Evolutionary conservation across 2,797 vertebrate species (phyloP).

Genomic region (Platyrinchus mystaceus): DNA sequence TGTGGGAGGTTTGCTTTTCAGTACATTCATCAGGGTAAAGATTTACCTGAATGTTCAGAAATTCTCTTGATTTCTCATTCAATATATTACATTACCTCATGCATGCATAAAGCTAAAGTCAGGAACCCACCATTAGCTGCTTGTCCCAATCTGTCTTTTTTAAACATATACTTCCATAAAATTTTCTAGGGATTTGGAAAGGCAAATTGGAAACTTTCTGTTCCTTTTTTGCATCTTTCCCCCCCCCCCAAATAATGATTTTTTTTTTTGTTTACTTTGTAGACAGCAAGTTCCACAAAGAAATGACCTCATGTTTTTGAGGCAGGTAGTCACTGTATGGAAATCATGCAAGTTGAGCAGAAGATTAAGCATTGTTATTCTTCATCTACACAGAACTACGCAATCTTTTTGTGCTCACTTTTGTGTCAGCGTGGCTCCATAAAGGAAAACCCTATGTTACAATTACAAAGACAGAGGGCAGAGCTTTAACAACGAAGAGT

Average conservation of each 20-base stretch:
- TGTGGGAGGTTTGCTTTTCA: not conserved
- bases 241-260: accelerated
- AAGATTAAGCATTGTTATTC: not conserved
- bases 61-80: not conserved
- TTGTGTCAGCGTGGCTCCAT: not conserved
- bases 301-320: not conserved
- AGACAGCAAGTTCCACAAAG: not conserved
- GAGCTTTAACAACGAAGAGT: not conserved
- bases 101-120: not conserved
- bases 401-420: not conserved
- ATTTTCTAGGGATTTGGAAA: not conserved
- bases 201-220: not conserved
- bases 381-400: not conserved
- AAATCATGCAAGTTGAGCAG: not conserved
- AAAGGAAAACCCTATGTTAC: not conserved
- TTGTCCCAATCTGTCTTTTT: not conserved
- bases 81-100: not conserved
- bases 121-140: not conserved
- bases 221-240: not conserved
- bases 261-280: not conserved
- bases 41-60: not conserved
- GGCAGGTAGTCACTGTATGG: not conserved
- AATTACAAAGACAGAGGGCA: not conserved
- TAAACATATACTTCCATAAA: not conserved
- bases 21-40: not conserved